Base-by-base conservation (phyloP, 2,113 vertebrate genomes). In the Passer montanus region DNA sequence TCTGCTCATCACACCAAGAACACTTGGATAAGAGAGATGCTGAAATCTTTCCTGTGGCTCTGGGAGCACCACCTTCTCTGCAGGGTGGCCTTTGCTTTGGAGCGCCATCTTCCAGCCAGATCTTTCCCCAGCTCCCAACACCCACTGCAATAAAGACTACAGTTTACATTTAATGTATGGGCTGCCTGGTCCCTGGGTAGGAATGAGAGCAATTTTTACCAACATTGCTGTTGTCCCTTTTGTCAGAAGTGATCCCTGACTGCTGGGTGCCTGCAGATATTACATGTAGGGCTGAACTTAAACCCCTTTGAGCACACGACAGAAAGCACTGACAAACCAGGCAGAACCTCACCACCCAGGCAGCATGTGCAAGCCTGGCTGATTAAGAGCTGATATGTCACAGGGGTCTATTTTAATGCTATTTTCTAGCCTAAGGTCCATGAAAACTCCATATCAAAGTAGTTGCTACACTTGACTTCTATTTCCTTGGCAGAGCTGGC, bases 251-350 rank as follows among this genome's bases (percentile, higher is more conserved):
- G 19, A 66, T 19, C 7, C 35, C 64, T 47, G 59, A 85, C 58
- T 13, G 21, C 26, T 72, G 72, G 13, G 11, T 47, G 72, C 50
- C 47, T 74, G 20, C 46, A 58, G 39, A 31, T 33, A 33, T 50
- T 43, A 46, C 47, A 15, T 0, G 0, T 0, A 35, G 47, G 26
- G 33, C 50, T 58, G 24, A 93, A 62, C 27, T 64, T 56, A 27
- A 88, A 44, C 26, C 49, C 28, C n/a, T 77, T 10, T 35, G 30
- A 46, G 60, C 20, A 39, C 31, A 27, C 0, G 0, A 35, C 0
- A 64, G 37, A 77, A 90, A 41, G 24, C 43, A 43, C 37, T 75
- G 43, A 77, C 60, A 70, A 68, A 74, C 50, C 27, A 70, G 83
- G 30, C 64, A 75, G 60, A 81, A 63, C 18, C 60, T 86, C 35